These are phyloP conservation scores for Odontomyia ornata DNA, from an alignment of 2,888 invertebrate genomes.

Conservation along the genomic window DNA sequence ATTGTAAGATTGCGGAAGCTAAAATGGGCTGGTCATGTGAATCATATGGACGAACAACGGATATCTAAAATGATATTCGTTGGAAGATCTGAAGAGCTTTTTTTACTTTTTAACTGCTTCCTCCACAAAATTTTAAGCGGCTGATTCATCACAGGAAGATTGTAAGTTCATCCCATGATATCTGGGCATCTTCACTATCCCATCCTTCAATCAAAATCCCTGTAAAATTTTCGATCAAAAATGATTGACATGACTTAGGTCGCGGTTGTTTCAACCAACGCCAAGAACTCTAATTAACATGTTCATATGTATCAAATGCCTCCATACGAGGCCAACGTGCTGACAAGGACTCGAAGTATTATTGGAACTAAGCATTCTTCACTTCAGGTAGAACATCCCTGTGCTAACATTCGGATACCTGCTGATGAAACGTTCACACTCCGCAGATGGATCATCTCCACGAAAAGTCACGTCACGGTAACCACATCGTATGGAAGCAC, in stretches of 20 bases:
- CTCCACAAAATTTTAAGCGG: too few relatives aligned
- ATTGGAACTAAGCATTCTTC: neutral
- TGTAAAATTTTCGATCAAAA: slow-evolving; percentile 21
- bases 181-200: too few relatives aligned
- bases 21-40: too few relatives aligned
- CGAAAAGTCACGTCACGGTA: slow-evolving; percentile 37
- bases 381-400: neutral
- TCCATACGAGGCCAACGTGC: neutral
- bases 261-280: neutral
- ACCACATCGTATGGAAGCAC: slow-evolving; percentile 6
- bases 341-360: neutral
- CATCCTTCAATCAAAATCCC: slow-evolving; percentile 26
- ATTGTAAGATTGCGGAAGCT: too few relatives aligned
- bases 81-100: too few relatives aligned
- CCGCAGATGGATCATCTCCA: slow-evolving; percentile 23
- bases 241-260: slow-evolving; percentile 38
- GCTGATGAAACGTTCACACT: slow-evolving; percentile 37
- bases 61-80: too few relatives aligned
- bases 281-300: slow-evolving; percentile 40
- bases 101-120: too few relatives aligned
- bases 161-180: too few relatives aligned
- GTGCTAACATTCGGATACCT: slow-evolving; percentile 6
- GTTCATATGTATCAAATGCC: slow-evolving; percentile 22
- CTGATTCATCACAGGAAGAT: too few relatives aligned
- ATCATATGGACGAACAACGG: too few relatives aligned